Evolutionary conservation across 2,888 invertebrate species (phyloP).

Genomic region (Harpalus rufipes): DNA sequence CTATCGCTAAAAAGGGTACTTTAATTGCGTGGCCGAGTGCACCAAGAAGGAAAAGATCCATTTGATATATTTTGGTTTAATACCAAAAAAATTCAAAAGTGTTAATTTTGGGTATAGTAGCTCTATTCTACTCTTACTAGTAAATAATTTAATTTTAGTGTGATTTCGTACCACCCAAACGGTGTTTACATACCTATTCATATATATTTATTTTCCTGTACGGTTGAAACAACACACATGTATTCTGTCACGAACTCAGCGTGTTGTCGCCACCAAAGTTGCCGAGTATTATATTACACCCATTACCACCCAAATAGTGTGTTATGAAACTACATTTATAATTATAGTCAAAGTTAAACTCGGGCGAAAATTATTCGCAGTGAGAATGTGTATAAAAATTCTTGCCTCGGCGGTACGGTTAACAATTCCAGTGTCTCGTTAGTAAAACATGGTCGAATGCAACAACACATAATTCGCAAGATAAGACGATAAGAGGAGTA

Average conservation of each 20-base stretch:
- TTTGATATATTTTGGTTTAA: too few relatives aligned
- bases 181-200: too few relatives aligned
- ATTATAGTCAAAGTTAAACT: too few relatives aligned
- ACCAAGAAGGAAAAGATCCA: too few relatives aligned
- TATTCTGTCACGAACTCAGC: not conserved
- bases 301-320: not conserved
- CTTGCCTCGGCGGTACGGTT: not conserved
- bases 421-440: constrained; percentile 1
- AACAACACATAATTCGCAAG: constrained; percentile 53
- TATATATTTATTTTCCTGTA: not conserved
- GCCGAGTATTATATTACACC: not conserved
- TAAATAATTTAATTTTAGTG: too few relatives aligned
- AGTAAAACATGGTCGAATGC: constrained; percentile 12
- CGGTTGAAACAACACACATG: not conserved
- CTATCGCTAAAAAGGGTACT: too few relatives aligned
- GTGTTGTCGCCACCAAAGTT: not conserved
- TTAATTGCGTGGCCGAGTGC: too few relatives aligned
- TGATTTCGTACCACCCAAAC: too few relatives aligned
- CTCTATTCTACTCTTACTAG: too few relatives aligned
- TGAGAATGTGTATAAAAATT: not conserved
- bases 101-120: too few relatives aligned
- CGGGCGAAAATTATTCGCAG: too few relatives aligned
- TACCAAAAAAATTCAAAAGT: too few relatives aligned
- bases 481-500: constrained; percentile 49
- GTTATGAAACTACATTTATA: not conserved